Base-by-base conservation (phyloP, 92 coral and sea anemone species). In the Metridium senile region DNA sequence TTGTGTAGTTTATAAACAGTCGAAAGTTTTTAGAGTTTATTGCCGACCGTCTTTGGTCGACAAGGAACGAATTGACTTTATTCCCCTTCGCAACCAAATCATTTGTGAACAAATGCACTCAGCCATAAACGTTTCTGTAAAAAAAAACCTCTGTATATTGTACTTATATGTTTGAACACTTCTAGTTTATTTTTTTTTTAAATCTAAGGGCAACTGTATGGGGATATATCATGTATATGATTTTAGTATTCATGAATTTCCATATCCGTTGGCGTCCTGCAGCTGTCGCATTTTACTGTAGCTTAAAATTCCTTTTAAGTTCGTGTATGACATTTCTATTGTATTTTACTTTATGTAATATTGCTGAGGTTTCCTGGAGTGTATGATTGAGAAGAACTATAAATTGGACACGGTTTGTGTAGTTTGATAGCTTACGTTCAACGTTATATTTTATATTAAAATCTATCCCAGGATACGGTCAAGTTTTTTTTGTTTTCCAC, bases 41-140 rank as follows among this genome's bases (percentile, higher is more conserved):
- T n/a, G n/a, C n/a, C n/a, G n/a, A n/a, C n/a, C n/a, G n/a, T n/a
- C n/a, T n/a, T n/a, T n/a, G n/a, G n/a, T n/a, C n/a, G n/a, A n/a
- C n/a, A n/a, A n/a, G n/a, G n/a, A n/a, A 39, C 59, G 39, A 22
- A 31, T 11, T 11, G 69, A 4, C 11, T 29, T n/a, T 28, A 28
- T 11, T 63, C 2, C 43, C 26, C 69, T 28, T 59, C 65, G 29
- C 69, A 28, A 63, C 69, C 11, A 30, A 28, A 30, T 63, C 69
- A 63, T 63, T 63, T 31, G n/a, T n/a, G 7, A 63, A 13, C 69
- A 22, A 63, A n/a, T 28, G 65, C 69, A 20, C 69, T 63, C 69
- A 63, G 18, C 69, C 69, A 31, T 27, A 31, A 63, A 63, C 69
- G 3, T 63, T 63, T 28, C 69, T 10, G 9, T 54, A n/a, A 11